These are phyloP conservation scores for Megaustenia siamemsis DNA, from an alignment of 2,888 invertebrate species.

Conservation along the genomic window DNA sequence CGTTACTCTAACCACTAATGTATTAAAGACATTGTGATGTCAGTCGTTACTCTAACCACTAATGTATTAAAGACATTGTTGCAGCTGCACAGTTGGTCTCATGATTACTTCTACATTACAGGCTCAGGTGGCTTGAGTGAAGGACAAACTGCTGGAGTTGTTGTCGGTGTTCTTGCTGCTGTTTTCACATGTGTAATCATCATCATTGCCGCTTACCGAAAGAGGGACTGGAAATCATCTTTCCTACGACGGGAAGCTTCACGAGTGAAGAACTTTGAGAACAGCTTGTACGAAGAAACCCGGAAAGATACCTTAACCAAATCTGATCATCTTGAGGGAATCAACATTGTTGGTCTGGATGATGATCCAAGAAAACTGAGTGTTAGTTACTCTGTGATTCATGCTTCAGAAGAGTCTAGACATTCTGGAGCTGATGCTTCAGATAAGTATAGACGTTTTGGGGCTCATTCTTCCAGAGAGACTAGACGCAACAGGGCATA, in stretches of 20 bases:
- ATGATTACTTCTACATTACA: neutral
- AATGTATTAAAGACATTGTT: too few species aligned
- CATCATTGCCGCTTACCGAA: neutral
- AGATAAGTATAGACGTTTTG: too few species aligned
- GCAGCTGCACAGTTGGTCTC: too few species aligned
- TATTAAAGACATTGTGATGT: too few species aligned
- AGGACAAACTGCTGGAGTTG: slow-evolving; percentile 43
- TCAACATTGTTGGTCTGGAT: slow-evolving; percentile 3
- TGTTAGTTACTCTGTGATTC: slow-evolving; percentile 32
- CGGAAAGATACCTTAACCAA: slow-evolving; percentile 46
- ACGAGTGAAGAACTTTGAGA: slow-evolving; percentile 46
- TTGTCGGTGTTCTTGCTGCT: slow-evolving; percentile 27
- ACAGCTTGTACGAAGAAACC: slow-evolving; percentile 48
- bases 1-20: too few species aligned
- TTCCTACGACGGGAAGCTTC: slow-evolving; percentile 41
- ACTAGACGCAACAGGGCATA: too few species aligned
- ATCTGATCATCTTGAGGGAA: neutral
- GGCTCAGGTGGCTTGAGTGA: neutral
- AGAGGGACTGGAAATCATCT: neutral
- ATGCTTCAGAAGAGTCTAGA: neutral
- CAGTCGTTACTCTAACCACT: too few species aligned
- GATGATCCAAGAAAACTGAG: neutral
- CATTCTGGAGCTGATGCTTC: too few species aligned
- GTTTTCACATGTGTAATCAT: neutral
- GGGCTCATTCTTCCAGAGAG: too few species aligned